Conservation (phyloP, 1,140 invertebrate genomes). For the Galleria mellonella region DNA sequence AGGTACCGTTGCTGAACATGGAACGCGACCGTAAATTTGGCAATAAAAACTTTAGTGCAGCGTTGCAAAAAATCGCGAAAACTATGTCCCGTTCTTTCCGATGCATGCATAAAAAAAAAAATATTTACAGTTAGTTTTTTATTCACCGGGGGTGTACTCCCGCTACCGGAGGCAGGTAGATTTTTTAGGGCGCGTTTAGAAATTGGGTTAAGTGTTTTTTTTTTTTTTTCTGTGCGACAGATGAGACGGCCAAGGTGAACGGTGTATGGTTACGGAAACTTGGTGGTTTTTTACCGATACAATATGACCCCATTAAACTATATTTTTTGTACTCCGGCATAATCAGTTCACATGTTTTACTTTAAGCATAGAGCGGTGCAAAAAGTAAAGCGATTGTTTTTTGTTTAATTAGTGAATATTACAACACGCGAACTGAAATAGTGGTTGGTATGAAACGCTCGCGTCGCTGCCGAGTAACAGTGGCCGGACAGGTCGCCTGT, state of each 20-base stretch:
- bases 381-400: constrained; percentile 4
- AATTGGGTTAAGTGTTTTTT: constrained; percentile 67
- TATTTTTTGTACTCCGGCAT: constrained; percentile 33
- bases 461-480: constrained; percentile 13
- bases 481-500: constrained; percentile 17
- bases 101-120: constrained; percentile 32
- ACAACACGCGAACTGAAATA: not conserved
- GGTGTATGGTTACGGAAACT: constrained; percentile 65
- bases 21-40: constrained; percentile 42
- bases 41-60: constrained; percentile 33
- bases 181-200: constrained; percentile 45
- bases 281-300: constrained; percentile 43
- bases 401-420: not conserved
- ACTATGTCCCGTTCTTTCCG: constrained; percentile 20
- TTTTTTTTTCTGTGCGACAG: constrained; percentile 42
- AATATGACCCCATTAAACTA: constrained; percentile 48
- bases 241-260: constrained; percentile 57
- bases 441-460: too few relatives aligned
- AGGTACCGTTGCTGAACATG: constrained; percentile 47
- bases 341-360: constrained; percentile 56
- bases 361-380: constrained; percentile 1
- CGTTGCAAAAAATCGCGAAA: constrained; percentile 40
- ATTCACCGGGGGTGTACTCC: constrained; percentile 37
- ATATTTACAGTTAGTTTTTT: constrained; percentile 45
- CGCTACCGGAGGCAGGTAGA: constrained; percentile 52